phyloP scores from a whole-genome alignment of 2,888 invertebrate species.

The Mythimna loreyi region DNA sequence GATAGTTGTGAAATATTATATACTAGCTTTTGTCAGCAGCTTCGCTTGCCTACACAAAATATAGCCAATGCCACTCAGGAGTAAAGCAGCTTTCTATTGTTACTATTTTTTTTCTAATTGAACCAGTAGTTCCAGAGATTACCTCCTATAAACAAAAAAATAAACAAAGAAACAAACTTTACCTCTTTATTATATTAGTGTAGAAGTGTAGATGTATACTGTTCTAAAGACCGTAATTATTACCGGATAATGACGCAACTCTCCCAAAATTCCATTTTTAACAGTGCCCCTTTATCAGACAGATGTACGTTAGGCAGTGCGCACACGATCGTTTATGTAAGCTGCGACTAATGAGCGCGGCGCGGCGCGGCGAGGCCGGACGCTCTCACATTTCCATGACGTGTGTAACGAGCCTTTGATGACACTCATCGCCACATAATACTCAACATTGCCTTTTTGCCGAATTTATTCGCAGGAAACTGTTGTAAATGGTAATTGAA shows the following conservation, averaged over 20 bases:
- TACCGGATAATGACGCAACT: constrained; percentile 15
- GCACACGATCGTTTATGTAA: constrained; percentile 48
- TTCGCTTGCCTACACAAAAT: too few species aligned
- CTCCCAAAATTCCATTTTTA: constrained; percentile 27
- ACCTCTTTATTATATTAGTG: too few species aligned
- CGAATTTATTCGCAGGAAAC: constrained; percentile 43
- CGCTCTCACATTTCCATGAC: constrained; percentile 62
- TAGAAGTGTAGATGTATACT: too few species aligned
- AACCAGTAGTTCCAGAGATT: too few species aligned
- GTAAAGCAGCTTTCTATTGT: too few species aligned
- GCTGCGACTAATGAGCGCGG: constrained; percentile 61
- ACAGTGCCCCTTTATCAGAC: constrained; percentile 26
- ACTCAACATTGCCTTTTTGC: constrained; percentile 48
- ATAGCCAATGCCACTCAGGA: too few species aligned
- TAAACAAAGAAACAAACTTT: too few species aligned
- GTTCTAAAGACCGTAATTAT: constrained; percentile 5
- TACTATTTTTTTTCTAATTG: too few species aligned
- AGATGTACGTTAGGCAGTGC: constrained; percentile 30
- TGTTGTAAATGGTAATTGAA: constrained; percentile 52
- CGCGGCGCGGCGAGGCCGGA: constrained; percentile 47
- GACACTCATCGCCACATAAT: constrained; percentile 58
- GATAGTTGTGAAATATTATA: too few species aligned
- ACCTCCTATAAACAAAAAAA: too few species aligned
- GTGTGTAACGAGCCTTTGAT: constrained; percentile 70
- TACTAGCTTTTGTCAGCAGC: too few species aligned